Percentiles rank a stretch among this genome's conserved stretches.
phyloP scores from a whole-genome alignment of 2,888 invertebrate genomes.

The Ennomos erosarius region DNA sequence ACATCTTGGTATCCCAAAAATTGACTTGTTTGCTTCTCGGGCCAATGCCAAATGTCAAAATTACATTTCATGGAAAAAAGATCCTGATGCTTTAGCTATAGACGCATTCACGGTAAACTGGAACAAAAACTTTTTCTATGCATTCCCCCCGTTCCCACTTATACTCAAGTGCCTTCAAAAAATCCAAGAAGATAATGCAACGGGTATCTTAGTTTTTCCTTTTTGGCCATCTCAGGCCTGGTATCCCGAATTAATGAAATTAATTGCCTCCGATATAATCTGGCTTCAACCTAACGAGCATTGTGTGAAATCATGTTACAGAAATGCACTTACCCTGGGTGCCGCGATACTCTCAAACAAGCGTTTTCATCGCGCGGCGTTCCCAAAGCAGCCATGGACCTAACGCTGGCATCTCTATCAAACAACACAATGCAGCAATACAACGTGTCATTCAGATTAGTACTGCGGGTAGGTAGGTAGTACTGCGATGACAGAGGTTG shows the following conservation, averaged over 20 bases:
- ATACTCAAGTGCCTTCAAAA: constrained; percentile 37
- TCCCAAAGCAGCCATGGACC: constrained; percentile 3
- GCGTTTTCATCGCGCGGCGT: constrained; percentile 6
- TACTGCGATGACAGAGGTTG: constrained; percentile 16
- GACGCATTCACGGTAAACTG: constrained; percentile 44
- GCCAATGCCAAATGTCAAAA: constrained; percentile 38
- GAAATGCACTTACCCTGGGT: constrained; percentile 20
- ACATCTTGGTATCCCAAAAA: constrained; percentile 32
- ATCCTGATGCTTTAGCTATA: constrained; percentile 36
- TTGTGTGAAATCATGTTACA: constrained; percentile 19
- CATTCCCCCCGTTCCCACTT: constrained; percentile 39
- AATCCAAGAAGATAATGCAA: constrained; percentile 36
- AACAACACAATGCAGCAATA: constrained; percentile 33
- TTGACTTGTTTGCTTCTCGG: constrained; percentile 41
- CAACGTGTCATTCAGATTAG: constrained; percentile 21
- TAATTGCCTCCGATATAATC: constrained; percentile 19
- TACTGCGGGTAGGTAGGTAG: too few relatives aligned
- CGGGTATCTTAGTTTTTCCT: constrained; percentile 39
- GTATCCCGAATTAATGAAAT: constrained; percentile 32
- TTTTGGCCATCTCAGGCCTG: constrained; percentile 41
- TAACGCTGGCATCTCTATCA: constrained; percentile 18
- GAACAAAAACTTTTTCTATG: constrained; percentile 36
- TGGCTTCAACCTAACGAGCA: constrained; percentile 11
- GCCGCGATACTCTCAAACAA: constrained; percentile 9
- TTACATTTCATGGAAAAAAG: constrained; percentile 39